Base-by-base conservation (phyloP, 1,140 invertebrate genomes). In the Brachionus sp. region DNA sequence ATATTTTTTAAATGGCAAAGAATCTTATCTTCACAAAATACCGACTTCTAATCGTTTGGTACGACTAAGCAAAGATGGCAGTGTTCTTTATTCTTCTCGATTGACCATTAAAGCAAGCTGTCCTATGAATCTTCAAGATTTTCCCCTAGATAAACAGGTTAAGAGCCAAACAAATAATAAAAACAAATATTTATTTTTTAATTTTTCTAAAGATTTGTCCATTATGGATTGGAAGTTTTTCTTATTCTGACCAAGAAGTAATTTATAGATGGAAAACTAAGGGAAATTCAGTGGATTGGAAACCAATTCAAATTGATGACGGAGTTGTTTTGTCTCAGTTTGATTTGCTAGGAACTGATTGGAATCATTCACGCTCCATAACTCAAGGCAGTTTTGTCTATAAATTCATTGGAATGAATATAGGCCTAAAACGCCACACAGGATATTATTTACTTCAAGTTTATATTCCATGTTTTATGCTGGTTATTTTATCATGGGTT, bases 111-210 rank as follows among this genome's bases (percentile, higher is more conserved):
- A 96, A 89, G 96, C 96, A 0, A 95, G 94, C 85, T 98, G 97
- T 88, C 95, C 95, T 5, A 98, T 98, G 97, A 93, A 97, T 86
- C 90, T 98, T 23, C 92, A 95, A 85, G 95, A 95, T 87, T 90
- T 89, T 83, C 89, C 89, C 2, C 87, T 90, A 86, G 89, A 90
- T 84, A 87, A 86, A 50, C 89, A 90, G 73, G 39, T 82, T 35
- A 9, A 35, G 12, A 7, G 7, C 0, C 10, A 53, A 77, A 33
- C 13, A 19, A 0, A 3, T 3, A 57, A 0, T 44, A 10, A 57
- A 9, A 13, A 37, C 16, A n/a, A 29, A 9, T 25, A n/a, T n/a
- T 33, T 16, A 16, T 35, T 33, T 33, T n/a, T n/a, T n/a, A n/a
- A n/a, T 23, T 25, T 50, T 2, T n/a, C 10, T 13, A 33, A 46